phyloP scores from a whole-genome alignment of 2,888 invertebrate genomes.

The Phaonia tiefii region DNA sequence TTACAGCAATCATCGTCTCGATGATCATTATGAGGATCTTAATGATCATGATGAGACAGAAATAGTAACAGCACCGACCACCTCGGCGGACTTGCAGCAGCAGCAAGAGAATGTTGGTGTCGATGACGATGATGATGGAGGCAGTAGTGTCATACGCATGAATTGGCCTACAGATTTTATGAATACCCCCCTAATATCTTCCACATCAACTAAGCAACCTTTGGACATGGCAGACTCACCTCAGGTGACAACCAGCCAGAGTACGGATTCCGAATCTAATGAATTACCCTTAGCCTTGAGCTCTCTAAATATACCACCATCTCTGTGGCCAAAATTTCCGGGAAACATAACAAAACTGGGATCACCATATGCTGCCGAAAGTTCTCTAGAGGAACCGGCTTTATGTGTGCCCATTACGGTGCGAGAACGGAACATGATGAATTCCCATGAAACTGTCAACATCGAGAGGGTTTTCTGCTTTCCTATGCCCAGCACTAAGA shows the following conservation, averaged over 20 bases:
- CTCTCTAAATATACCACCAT: constrained; percentile 72
- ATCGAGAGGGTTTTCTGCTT: constrained; percentile 76
- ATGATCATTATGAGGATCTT: constrained; percentile 9
- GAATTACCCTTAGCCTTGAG: constrained; percentile 73
- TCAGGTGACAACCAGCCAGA: background rate
- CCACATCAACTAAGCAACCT: constrained; percentile 28
- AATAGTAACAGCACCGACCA: background rate
- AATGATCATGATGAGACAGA: constrained; percentile 13
- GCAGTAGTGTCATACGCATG: constrained; percentile 57
- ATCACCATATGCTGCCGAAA: constrained; percentile 73
- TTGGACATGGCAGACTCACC: constrained; percentile 3
- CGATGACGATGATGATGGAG: constrained; percentile 9
- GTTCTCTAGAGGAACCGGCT: constrained; percentile 73
- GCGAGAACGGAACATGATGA: constrained; percentile 69
- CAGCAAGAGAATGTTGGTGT: constrained; percentile 31
- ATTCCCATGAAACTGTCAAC: constrained; percentile 70
- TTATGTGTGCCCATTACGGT: constrained; percentile 76
- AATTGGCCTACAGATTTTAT: constrained; percentile 76
- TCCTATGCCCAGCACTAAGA: constrained; percentile 70
- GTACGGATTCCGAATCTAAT: constrained; percentile 29
- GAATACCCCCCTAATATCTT: constrained; percentile 67
- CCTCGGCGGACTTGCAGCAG: constrained; percentile 5
- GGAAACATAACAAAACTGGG: constrained; percentile 75
- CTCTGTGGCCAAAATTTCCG: constrained; percentile 70
- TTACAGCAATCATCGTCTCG: constrained; percentile 44